phyloP scores from a whole-genome alignment of 2,113 vertebrate species.

The Holacanthus passer region DNA sequence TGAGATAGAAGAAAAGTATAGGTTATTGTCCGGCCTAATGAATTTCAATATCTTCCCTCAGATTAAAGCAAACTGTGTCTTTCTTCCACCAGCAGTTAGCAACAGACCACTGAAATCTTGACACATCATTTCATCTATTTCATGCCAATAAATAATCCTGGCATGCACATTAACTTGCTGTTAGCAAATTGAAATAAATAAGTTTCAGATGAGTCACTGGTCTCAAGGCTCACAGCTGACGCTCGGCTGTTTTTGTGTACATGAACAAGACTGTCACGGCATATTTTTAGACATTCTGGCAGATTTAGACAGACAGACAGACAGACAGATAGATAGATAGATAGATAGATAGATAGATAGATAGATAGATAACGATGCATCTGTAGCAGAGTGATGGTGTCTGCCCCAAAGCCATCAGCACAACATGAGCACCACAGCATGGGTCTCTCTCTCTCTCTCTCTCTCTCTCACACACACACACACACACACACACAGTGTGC shows the following conservation, averaged over 20 bases:
- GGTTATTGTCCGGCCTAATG: neutral
- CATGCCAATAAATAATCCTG: slow-evolving; percentile 38
- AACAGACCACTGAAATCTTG: slow-evolving; percentile 9
- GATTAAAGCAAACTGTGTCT: neutral
- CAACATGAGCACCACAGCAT: slow-evolving; percentile 33
- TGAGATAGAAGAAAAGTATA: neutral
- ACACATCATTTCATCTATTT: slow-evolving; percentile 2
- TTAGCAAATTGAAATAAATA: slow-evolving; percentile 43
- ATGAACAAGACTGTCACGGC: neutral
- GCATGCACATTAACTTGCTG: slow-evolving; percentile 2
- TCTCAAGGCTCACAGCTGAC: slow-evolving; percentile 45
- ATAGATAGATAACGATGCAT: slow-evolving; percentile 12
- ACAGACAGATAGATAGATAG: slow-evolving; percentile 27
- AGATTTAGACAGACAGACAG: slow-evolving; percentile 10
- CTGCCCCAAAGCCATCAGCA: slow-evolving; percentile 27
- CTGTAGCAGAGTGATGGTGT: slow-evolving; percentile 12
- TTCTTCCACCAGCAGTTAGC: neutral
- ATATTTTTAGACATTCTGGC: slow-evolving; percentile 11
- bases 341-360: slow-evolving; percentile 20
- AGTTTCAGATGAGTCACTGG: slow-evolving; percentile 56
- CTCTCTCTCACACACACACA: slow-evolving; percentile 13
- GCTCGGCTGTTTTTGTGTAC: slow-evolving; percentile 32
- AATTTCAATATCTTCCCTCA: neutral
- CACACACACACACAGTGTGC: neutral
- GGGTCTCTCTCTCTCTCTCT: no score